Percentiles rank a stretch among this genome's conserved stretches.
These are phyloP conservation scores for Zaprionus bogoriensis DNA, from an alignment of 2,888 invertebrate genomes.

Conservation along the genomic window DNA sequence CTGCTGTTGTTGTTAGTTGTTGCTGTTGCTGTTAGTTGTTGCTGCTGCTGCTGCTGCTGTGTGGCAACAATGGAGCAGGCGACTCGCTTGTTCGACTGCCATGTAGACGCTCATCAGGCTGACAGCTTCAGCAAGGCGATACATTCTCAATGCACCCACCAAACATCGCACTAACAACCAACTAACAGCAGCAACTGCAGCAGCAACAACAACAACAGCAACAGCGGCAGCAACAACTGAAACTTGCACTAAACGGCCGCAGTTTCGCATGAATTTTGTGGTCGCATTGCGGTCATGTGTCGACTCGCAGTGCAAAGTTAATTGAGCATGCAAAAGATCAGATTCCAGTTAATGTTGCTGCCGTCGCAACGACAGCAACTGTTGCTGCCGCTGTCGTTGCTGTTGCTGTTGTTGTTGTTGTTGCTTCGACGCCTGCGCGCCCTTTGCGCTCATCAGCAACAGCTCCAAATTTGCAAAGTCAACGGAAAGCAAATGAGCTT, in stretches of 20 bases:
- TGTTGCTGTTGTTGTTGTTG: conserved; percentile 6
- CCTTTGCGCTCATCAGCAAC: conserved; percentile 33
- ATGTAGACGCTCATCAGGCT: conserved; percentile 72
- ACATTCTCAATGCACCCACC: conserved; percentile 56
- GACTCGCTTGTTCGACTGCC: conserved; percentile 52
- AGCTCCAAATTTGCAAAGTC: conserved; percentile 47
- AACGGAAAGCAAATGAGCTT: conserved; percentile 27
- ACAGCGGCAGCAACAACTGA: not conserved
- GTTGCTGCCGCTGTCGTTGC: conserved; percentile 13
- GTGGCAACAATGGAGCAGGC: conserved; percentile 32
- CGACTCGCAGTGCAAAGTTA: conserved; percentile 57
- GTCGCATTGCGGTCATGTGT: conserved; percentile 48
- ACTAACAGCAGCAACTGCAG: conserved; percentile 8
- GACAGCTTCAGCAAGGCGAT: conserved; percentile 69
- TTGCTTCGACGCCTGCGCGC: conserved; percentile 32
- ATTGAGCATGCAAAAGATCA: conserved; percentile 75
- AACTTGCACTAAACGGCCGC: conserved; percentile 27
- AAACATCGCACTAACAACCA: conserved; percentile 18
- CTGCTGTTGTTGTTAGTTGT: not conserved
- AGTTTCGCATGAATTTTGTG: conserved; percentile 60
- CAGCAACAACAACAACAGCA: not conserved
- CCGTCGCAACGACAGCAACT: conserved; percentile 11
- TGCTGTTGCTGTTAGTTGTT: conserved; percentile 11
- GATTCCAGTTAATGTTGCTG: conserved; percentile 47
- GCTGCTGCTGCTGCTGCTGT: conserved; percentile 16